Percentiles rank a stretch among this genome's conserved stretches.
These are phyloP conservation scores for Apodemus agrarius DNA, from an alignment of 2,797 vertebrate species.

Conservation along the genomic window DNA sequence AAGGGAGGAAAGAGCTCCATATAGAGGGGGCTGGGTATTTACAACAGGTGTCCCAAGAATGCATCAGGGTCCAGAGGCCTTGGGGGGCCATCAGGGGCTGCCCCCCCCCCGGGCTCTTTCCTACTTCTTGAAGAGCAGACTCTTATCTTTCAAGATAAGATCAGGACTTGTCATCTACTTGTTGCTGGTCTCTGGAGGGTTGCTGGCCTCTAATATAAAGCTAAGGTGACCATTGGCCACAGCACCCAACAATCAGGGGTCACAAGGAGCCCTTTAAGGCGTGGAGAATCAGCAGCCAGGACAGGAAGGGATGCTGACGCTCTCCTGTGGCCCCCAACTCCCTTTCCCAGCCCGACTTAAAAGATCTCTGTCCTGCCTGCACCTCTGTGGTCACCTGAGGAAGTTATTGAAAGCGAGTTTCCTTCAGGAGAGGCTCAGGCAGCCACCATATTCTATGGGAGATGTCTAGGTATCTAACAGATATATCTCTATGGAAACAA, in stretches of 20 bases:
- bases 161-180: not conserved
- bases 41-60: not conserved
- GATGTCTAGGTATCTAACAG: not conserved
- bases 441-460: not conserved
- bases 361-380: not conserved
- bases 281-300: not conserved
- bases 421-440: accelerated
- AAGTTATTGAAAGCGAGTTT: accelerated
- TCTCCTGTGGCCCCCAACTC: no score
- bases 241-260: not conserved
- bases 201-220: accelerated
- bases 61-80: not conserved
- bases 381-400: accelerated
- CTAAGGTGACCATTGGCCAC: no score
- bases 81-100: not conserved
- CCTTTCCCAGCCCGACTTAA: no score
- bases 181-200: not conserved
- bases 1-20: not conserved
- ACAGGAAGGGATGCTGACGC: accelerated
- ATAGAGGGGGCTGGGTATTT: not conserved
- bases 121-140: not conserved
- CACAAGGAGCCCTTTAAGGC: no score
- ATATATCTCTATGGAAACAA: no score
- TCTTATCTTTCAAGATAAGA: not conserved
- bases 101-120: not conserved